Base-by-base conservation (phyloP, 2,113 vertebrate species). In the Callipepla californica region DNA sequence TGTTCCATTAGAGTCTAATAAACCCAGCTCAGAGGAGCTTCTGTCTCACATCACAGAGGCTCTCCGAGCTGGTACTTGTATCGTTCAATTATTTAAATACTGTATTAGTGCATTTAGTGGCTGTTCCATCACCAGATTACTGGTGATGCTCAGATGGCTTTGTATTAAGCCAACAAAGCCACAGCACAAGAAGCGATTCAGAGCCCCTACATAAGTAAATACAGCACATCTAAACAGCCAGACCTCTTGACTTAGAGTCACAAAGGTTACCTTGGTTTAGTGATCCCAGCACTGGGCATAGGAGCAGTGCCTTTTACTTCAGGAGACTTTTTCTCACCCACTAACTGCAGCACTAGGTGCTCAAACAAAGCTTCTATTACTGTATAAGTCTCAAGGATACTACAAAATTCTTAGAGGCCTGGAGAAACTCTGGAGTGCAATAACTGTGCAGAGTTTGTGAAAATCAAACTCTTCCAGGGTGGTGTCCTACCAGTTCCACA, bases 351-450 rank as follows among this genome's bases (percentile, higher is more conserved):
- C 12, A 7, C 32, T 1, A 1, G 57, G 8, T 8, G 15, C 16
- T 79, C 67, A 79, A 55, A 73, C 21, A 53, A 48, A 47, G 42
- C 4, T 32, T 59, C 20, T 36, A 61, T 5, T 3, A 57, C 11
- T 28, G 34, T 0, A 0, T 62, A 62, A 77, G 23, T 9, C 58
- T 51, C 0, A 1, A 32, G 5, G 76, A 2, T 20, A 47, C 21
- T 51, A 28, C 72, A 72, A 48, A 75, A 26, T 36, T 90, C 63
- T 32, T 40, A 72, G 38, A 81, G 28, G 10, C 12, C 42, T 40
- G 65, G 48, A 73, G 14, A 61, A 65, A 21, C 20, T 40, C 20
- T 2, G 8, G 72, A 67, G 19, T 78, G 69, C n/a, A 67, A 57
- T 1, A 84, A 26, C 38, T 44, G 18, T n/a, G 15, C 23, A 72